Evolutionary conservation across 1,140 invertebrate species (phyloP), one percentile per base, ranked within the genome.

Genomic region (Drosophila sechellia): DNA sequence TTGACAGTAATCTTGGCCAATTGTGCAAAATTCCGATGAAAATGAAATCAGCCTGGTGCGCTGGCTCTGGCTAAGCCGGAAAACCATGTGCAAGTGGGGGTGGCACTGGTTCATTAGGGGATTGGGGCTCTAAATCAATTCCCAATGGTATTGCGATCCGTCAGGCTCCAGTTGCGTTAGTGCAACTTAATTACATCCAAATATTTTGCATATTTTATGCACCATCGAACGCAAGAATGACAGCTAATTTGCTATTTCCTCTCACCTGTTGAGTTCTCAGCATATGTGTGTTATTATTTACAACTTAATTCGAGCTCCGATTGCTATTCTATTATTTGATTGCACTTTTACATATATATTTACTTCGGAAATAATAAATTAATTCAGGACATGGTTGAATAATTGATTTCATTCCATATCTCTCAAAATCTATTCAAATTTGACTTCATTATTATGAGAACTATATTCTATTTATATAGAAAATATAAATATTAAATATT

Each of bases 11-110:
- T 37, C 78, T 40, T 60, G 74, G 74, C 74, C 55, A 79, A 87
- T 79, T 83, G 78, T 86, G 83, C 81, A 81, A 86, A 87, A 87
- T 87, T 87, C 79, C 84, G 80, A 77, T 84, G 84, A 76, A 86
- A 81, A 71, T 76, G 61, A 86, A 86, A 86, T 68, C 75, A 59
- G 63, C 64, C 56, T 43, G 56, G 35, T 20, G 11, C 43, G 12
- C 13, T 13, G 46, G 31, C 43, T 39, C 31, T 15, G 63, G n/a
- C 31, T 70, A 35, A 55, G 59, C 50, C 71, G 71, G 71, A 74
- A 74, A 74, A 64, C 37, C 70, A 56, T 77, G 42, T 64, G 48
- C 42, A 54, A 37, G 63, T 31, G 63, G 66, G 63, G 61, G 63
- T 68, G 63, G 48, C 22, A 15, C 25, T 4, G n/a, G 27, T 3